Evolutionary conservation across 1,140 invertebrate species (phyloP), one percentile per base, ranked within the genome.

Genomic region (Cyclina sinensis): DNA sequence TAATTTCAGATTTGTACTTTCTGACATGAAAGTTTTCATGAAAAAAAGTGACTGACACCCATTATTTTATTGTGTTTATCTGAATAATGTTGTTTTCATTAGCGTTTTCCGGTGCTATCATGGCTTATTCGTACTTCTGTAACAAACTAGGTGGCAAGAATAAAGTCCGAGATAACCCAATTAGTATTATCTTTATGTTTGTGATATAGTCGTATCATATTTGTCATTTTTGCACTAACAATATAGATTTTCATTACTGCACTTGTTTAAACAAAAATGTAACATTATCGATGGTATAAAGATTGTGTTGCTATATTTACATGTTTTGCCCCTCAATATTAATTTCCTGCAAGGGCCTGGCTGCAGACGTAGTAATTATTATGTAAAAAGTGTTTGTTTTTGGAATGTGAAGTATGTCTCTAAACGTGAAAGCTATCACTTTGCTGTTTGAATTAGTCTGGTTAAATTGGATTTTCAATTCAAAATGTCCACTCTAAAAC

Each of bases 141-240:
- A 30, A 70, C 65, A 70, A 5, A 32, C 27, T 70, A 70, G 32
- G 65, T 70, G 65, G 65, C 32, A 27, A 70, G 32, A 37, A 70
- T 37, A 27, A 16, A n/a, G 27, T 37, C 35, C 16, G 18, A 16
- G 65, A 70, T 70, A 70, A 70, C 30, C 30, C n/a, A 18, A 39
- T 27, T 37, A 7, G 1, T 70, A n/a, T n/a, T 70, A 70, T 70
- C 65, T 16, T 39, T 70, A 70, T 70, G 35, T 2, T 27, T 16
- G 14, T 65, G 59, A 65, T 65, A 65, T 1, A 35, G 1, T n/a
- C 5, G 21, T 57, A 30, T 65, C 11, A 30, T 54, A 11, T 27
- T 65, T 65, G 59, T 65, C 59, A 65, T 35, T 65, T 65, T 65
- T 65, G 11, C 30, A 65, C 3, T 30, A 30, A 65, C 59, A 24